Evolutionary conservation across 2,113 vertebrate species (phyloP).

Genomic region (Andinoacara biseriatus): DNA sequence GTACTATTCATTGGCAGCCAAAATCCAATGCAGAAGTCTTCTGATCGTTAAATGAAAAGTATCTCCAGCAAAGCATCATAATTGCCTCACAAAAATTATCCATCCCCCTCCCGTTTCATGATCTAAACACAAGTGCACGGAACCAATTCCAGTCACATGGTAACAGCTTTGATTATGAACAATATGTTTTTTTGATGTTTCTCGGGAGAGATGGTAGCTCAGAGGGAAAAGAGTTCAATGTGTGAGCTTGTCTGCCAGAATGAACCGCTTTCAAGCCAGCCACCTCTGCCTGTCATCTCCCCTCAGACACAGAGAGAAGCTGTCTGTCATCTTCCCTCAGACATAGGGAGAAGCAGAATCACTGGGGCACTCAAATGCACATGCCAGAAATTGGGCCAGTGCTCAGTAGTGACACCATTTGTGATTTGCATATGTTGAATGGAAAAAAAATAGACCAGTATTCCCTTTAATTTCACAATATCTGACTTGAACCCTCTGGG

Average conservation of each 20-base stretch:
- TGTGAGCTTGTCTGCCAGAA: slow-evolving; percentile 45
- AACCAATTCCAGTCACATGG: slow-evolving; percentile 31
- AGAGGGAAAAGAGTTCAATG: slow-evolving; percentile 26
- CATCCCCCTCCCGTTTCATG: not conserved
- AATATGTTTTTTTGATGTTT: slow-evolving; percentile 37
- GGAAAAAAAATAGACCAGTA: not conserved
- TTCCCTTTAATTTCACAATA: slow-evolving; percentile 23
- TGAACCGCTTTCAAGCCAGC: slow-evolving; percentile 44
- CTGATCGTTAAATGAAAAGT: slow-evolving; percentile 54
- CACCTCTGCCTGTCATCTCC: slow-evolving; percentile 55
- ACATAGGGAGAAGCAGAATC: slow-evolving; percentile 44
- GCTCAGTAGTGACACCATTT: slow-evolving; percentile 49
- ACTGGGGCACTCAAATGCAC: slow-evolving; percentile 47
- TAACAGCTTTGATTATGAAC: slow-evolving; percentile 54
- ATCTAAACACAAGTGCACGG: slow-evolving; percentile 43
- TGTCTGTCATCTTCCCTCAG: slow-evolving; percentile 41
- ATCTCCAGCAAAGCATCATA: slow-evolving; percentile 41
- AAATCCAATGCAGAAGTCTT: slow-evolving; percentile 40
- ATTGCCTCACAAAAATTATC: slow-evolving; percentile 26
- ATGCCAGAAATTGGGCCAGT: slow-evolving; percentile 55
- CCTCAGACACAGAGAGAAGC: slow-evolving; percentile 37
- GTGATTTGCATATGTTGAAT: slow-evolving; percentile 55
- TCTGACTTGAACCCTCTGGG: not conserved
- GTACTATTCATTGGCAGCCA: slow-evolving; percentile 41
- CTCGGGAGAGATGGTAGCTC: slow-evolving; percentile 28